Conservation (phyloP, 2,888 invertebrate genomes). For the Ornithoptera alexandrae region DNA sequence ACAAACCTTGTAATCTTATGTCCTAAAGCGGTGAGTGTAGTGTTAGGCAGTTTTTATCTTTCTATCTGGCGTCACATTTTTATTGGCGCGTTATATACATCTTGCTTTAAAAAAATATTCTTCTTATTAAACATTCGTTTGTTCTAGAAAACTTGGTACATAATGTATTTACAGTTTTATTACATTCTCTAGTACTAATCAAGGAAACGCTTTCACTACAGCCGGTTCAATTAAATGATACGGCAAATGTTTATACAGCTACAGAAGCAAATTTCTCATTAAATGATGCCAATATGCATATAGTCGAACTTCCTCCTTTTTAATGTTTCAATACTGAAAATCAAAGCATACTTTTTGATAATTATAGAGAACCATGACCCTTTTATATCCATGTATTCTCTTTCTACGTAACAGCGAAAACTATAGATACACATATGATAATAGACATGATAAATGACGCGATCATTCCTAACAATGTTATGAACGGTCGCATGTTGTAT, state of each 20-base stretch:
- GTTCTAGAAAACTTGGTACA: not conserved
- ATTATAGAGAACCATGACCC: not conserved
- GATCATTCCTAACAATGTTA: too few species aligned
- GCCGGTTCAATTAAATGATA: not conserved
- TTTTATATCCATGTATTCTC: not conserved
- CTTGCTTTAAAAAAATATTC: too few species aligned
- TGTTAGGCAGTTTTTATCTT: too few species aligned
- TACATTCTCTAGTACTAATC: not conserved
- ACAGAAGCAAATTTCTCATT: constrained; percentile 6
- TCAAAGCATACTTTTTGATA: not conserved
- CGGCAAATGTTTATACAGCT: constrained; percentile 2
- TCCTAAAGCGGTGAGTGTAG: too few species aligned
- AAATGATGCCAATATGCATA: not conserved
- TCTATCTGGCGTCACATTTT: too few species aligned
- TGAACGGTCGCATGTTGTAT: too few species aligned
- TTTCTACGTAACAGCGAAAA: not conserved
- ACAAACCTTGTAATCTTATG: too few species aligned
- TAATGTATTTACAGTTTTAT: not conserved
- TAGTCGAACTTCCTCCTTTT: not conserved
- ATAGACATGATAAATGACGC: too few species aligned
- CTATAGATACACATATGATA: too few species aligned
- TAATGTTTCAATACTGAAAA: not conserved
- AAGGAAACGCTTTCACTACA: constrained; percentile 17
- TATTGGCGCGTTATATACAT: too few species aligned
- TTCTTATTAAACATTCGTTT: too few species aligned